phyloP scores from a whole-genome alignment of 2,113 vertebrate genomes.

The Takifugu flavidus region DNA sequence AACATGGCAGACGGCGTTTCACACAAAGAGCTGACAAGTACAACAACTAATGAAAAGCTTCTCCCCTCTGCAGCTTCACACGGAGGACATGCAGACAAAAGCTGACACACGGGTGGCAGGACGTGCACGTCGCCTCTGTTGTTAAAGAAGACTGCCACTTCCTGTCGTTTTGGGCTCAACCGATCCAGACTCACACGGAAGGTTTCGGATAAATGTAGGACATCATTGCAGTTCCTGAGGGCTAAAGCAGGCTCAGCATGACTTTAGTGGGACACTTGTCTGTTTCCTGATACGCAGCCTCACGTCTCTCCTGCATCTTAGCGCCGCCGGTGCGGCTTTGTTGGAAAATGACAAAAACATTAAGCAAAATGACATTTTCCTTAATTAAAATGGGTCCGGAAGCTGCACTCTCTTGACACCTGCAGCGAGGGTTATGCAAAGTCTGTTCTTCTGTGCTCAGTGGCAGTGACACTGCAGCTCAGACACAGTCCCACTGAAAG shows the following conservation, averaged over 20 bases:
- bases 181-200: neutral
- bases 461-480: conserved; percentile 15
- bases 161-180: conserved; percentile 20
- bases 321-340: too few relatives aligned
- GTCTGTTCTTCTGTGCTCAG: neutral
- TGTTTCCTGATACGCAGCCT: neutral
- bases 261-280: too few relatives aligned
- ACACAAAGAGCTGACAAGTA: conserved; percentile 16
- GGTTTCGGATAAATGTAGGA: too few relatives aligned
- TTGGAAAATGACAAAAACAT: neutral
- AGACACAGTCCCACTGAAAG: conserved; percentile 13
- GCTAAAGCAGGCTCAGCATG: too few relatives aligned
- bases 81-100: conserved; percentile 51
- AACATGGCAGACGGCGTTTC: conserved; percentile 16
- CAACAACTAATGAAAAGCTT: conserved; percentile 47
- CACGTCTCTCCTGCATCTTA: neutral
- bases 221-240: too few relatives aligned
- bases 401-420: neutral
- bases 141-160: conserved; percentile 51
- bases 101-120: conserved; percentile 59
- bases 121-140: conserved; percentile 42
- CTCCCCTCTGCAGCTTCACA: conserved; percentile 11
- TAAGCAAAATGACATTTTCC: neutral
- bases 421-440: neutral
- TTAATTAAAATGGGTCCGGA: neutral